Evolutionary conservation across 2,113 vertebrate genomes (phyloP).

Genomic region (Microcebus griseorufus): DNA sequence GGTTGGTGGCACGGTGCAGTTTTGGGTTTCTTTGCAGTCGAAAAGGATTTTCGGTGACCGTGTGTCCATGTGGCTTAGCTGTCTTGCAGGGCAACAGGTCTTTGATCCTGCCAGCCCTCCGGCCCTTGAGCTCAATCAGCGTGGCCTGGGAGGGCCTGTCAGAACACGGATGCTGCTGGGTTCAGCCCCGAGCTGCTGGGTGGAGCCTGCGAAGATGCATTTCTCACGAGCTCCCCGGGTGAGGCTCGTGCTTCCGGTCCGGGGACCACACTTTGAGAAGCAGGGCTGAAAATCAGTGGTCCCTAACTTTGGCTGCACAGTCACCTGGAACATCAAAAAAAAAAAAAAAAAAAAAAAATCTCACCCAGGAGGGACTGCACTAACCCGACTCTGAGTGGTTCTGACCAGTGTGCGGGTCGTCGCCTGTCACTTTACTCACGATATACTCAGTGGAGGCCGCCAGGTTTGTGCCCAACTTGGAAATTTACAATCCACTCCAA

Average conservation of each 20-base stretch:
- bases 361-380: too few species aligned
- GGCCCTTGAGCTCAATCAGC: not conserved
- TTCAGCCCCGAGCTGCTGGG: not conserved
- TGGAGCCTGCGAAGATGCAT: not conserved
- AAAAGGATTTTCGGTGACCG: not conserved
- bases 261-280: not conserved
- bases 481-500: not conserved
- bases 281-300: not conserved
- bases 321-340: not conserved
- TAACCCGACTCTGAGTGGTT: not conserved
- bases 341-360: not conserved
- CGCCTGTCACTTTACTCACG: accelerated
- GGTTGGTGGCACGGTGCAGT: not conserved
- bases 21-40: not conserved
- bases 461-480: not conserved
- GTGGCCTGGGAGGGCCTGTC: not conserved
- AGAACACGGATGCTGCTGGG: not conserved
- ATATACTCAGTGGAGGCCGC: not conserved
- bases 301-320: not conserved
- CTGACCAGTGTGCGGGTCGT: accelerated
- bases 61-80: not conserved
- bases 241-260: not conserved
- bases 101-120: not conserved
- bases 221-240: not conserved
- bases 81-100: not conserved